Conservation (phyloP, 1,140 invertebrate species). For the Platyura marginata region DNA sequence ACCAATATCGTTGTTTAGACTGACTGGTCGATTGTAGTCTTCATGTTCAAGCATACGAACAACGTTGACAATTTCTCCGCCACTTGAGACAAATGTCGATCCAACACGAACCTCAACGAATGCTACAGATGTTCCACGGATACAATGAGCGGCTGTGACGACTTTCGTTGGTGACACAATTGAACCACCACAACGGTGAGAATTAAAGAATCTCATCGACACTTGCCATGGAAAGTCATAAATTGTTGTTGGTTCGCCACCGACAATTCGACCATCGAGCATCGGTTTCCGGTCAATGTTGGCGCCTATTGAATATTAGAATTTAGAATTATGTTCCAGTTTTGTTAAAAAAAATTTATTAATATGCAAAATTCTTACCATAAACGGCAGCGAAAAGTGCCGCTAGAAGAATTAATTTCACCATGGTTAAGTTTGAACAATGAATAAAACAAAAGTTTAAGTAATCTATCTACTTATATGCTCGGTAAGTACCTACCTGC, state of each 20-base stretch:
- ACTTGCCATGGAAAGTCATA: conserved; percentile 33
- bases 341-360: too few species aligned
- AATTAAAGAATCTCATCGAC: conserved; percentile 27
- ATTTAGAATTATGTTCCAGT: too few species aligned
- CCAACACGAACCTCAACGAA: conserved; percentile 3
- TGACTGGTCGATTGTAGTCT: conserved; percentile 10
- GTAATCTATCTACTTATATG: too few species aligned
- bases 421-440: too few species aligned
- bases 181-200: conserved; percentile 34
- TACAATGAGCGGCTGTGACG: conserved; percentile 37
- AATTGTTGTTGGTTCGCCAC: conserved; percentile 28
- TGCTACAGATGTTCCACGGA: neutral
- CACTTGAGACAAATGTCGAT: conserved; percentile 10
- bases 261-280: conserved; percentile 28
- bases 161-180: conserved; percentile 27
- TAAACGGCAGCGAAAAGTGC: too few species aligned
- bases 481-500: too few species aligned
- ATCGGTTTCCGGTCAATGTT: too few species aligned
- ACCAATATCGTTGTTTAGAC: neutral
- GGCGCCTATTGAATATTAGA: too few species aligned
- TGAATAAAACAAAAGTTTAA: too few species aligned
- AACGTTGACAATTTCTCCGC: conserved; percentile 14
- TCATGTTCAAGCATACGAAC: conserved; percentile 14
- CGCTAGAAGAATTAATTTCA: too few species aligned
- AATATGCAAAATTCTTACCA: too few species aligned